Evolutionary conservation across 1,140 invertebrate species (phyloP).

Genomic region (Pinna nobilis): DNA sequence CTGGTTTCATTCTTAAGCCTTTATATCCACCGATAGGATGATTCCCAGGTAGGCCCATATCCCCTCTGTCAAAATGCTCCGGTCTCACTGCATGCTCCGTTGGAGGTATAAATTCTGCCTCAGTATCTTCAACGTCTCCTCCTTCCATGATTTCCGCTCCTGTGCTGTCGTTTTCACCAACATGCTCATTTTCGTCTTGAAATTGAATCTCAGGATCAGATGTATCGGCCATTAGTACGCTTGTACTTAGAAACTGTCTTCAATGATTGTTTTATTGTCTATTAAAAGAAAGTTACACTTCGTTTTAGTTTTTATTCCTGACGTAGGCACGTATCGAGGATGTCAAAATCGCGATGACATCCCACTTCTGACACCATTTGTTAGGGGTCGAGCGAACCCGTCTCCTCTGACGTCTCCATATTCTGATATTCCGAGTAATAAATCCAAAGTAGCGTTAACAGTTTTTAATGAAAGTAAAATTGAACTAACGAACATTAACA

Average conservation of each 20-base stretch:
- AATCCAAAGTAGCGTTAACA: too few relatives aligned
- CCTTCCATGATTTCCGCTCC: neutral
- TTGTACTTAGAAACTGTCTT: neutral
- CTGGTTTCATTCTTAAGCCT: slow-evolving; percentile 28
- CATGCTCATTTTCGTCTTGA: neutral
- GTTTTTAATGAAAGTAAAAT: too few relatives aligned
- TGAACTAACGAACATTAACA: too few relatives aligned
- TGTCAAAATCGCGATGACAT: neutral
- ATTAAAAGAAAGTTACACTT: neutral
- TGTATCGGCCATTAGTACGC: too few relatives aligned
- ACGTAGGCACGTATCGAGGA: neutral
- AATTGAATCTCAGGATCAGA: neutral
- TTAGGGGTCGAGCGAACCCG: neutral
- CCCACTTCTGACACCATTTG: slow-evolving; percentile 12
- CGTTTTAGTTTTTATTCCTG: neutral
- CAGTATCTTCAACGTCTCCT: neutral
- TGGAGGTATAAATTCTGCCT: neutral
- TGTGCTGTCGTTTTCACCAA: neutral
- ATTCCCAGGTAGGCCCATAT: neutral
- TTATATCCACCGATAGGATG: neutral
- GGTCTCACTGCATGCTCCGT: neutral
- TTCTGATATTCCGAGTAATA: too few relatives aligned
- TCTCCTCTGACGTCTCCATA: too few relatives aligned
- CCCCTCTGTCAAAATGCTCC: neutral
- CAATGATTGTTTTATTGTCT: neutral